These are phyloP conservation scores for Halcyon chelicuti DNA, from an alignment of 2,797 vertebrate genomes.

Conservation along the genomic window DNA sequence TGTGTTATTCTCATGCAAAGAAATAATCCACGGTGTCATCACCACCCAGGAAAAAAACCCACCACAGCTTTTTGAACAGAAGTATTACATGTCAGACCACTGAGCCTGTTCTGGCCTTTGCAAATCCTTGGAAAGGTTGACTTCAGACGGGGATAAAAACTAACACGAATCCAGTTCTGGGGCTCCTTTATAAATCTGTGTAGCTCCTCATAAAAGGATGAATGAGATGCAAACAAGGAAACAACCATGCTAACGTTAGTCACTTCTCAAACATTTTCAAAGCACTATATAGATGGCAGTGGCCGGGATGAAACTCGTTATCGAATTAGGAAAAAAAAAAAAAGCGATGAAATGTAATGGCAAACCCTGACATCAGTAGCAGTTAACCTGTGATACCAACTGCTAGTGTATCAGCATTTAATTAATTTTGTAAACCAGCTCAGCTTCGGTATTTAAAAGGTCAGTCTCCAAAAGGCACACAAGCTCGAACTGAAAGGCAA, in stretches of 20 bases:
- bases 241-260: not conserved
- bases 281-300: not conserved
- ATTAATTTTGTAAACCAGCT: not conserved
- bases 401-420: not conserved
- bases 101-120: not conserved
- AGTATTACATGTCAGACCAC: not conserved
- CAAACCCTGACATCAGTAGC: not conserved
- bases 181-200: not conserved
- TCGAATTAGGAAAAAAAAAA: not conserved
- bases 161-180: not conserved
- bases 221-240: not conserved
- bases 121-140: not conserved
- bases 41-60: rapidly evolving
- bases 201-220: not conserved
- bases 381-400: not conserved
- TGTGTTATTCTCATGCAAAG: not conserved
- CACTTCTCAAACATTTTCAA: not conserved
- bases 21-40: not conserved
- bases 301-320: not conserved
- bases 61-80: not conserved
- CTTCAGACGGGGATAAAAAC: not conserved
- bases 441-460: not conserved
- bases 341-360: not conserved
- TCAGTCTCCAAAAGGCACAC: not conserved
- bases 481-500: not conserved